These are phyloP conservation scores for Graphium colonna DNA, from an alignment of 2,888 invertebrate genomes.

Conservation along the genomic window DNA sequence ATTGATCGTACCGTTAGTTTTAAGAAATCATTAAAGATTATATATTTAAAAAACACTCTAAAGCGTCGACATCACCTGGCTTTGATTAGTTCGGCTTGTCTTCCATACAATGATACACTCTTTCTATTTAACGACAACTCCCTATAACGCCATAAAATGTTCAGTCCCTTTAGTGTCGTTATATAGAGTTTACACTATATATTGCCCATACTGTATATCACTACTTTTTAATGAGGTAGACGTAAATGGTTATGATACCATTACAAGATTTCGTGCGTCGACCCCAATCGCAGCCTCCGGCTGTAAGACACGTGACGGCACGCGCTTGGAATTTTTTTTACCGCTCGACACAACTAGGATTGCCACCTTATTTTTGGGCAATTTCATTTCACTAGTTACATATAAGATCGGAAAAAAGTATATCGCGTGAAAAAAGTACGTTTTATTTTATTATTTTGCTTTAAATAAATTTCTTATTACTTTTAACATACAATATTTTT, in stretches of 20 bases:
- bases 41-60: background rate
- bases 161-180: no score
- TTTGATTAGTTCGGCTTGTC: no score
- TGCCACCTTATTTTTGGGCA: background rate
- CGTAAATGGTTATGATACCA: conserved; percentile 1
- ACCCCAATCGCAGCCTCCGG: background rate
- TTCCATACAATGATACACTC: no score
- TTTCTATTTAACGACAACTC: no score
- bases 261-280: conserved; percentile 3
- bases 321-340: background rate
- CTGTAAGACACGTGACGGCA: background rate
- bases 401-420: no score
- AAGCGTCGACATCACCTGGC: background rate
- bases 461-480: no score
- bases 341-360: background rate
- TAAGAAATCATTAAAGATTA: background rate
- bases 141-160: no score
- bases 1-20: no score
- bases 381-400: background rate
- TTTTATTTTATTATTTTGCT: no score
- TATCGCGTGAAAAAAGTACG: no score
- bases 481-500: no score
- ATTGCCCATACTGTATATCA: background rate
- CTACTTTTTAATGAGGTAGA: background rate
- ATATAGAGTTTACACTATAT: background rate